phyloP scores from a whole-genome alignment of 2,797 vertebrate genomes.

The Sebastes nivosus region DNA sequence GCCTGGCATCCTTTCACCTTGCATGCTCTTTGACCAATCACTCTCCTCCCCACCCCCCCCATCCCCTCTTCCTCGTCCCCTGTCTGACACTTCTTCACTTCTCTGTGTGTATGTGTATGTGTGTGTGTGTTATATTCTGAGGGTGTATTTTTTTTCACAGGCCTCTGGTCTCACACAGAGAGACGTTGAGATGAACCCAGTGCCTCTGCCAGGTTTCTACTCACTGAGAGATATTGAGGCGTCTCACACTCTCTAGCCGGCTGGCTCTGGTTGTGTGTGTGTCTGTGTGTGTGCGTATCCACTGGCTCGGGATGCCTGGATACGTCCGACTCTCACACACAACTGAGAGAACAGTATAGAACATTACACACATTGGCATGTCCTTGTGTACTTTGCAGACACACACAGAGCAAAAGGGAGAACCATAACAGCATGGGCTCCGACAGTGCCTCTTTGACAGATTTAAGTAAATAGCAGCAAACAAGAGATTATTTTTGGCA shows the following conservation, averaged over 20 bases:
- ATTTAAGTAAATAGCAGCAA: slow-evolving; percentile 85
- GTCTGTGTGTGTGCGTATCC: slow-evolving; percentile 17
- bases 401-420: slow-evolving; percentile 59
- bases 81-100: slow-evolving; percentile 70
- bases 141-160: slow-evolving; percentile 59
- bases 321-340: slow-evolving; percentile 62
- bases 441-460: slow-evolving; percentile 79
- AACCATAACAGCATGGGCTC: slow-evolving; percentile 69
- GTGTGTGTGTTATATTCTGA: slow-evolving; percentile 39
- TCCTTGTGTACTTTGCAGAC: slow-evolving; percentile 50
- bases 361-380: slow-evolving; percentile 60
- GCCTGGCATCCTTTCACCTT: slow-evolving; percentile 76
- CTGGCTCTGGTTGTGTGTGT: slow-evolving; percentile 48
- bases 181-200: slow-evolving; percentile 69
- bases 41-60: neutral
- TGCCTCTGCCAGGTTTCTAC: slow-evolving; percentile 71
- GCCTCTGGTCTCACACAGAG: slow-evolving; percentile 71
- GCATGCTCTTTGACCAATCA: slow-evolving; percentile 70
- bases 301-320: slow-evolving; percentile 54
- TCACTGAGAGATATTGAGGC: slow-evolving; percentile 71
- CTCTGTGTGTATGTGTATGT: slow-evolving; percentile 18
- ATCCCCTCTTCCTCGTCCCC: slow-evolving; percentile 26
- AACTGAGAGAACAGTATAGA: slow-evolving; percentile 72
- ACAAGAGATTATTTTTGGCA: slow-evolving; percentile 84
- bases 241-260: slow-evolving; percentile 69